Conservation (phyloP, 37 sponge, comb jelly and placozoan genomes). For the Amphimedon queenslandica region DNA sequence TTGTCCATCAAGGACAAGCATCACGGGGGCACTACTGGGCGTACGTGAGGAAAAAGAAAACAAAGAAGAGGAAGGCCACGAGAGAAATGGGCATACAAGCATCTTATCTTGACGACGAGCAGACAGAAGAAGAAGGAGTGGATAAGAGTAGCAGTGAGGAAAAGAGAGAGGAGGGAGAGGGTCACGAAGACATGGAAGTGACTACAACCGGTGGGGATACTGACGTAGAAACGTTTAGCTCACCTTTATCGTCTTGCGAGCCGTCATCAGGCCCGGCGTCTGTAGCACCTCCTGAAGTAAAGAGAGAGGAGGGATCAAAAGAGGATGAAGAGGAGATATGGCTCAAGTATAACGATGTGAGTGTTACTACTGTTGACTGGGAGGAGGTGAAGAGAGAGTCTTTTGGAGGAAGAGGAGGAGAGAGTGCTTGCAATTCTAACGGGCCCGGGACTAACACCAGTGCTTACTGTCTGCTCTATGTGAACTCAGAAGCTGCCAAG, state of each 20-base stretch:
- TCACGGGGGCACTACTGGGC: constrained; percentile 81
- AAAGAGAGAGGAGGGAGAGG: background rate
- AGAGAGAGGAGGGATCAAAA: background rate
- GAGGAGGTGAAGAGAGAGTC: constrained; percentile 67
- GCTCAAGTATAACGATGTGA: constrained; percentile 80
- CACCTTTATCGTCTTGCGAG: background rate
- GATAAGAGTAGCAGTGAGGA: background rate
- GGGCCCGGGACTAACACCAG: constrained; percentile 37
- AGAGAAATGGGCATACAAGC: background rate
- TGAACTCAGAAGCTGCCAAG: constrained; percentile 23
- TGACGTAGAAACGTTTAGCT: background rate
- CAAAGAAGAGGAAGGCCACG: too few species aligned
- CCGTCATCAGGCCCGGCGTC: background rate
- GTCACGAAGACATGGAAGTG: background rate
- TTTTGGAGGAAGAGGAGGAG: constrained; percentile 23
- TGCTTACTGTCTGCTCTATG: constrained; percentile 78
- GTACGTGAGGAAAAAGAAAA: constrained; percentile 25
- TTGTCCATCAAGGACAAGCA: constrained; percentile 78
- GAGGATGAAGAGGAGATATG: constrained; percentile 18
- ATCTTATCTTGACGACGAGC: background rate
- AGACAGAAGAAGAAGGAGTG: background rate
- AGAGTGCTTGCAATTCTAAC: background rate
- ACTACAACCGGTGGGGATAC: background rate
- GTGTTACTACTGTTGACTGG: constrained; percentile 67
- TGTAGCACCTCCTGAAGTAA: background rate